Base-by-base conservation (phyloP, 2,888 invertebrate genomes). In the Hybos culiciformis region DNA sequence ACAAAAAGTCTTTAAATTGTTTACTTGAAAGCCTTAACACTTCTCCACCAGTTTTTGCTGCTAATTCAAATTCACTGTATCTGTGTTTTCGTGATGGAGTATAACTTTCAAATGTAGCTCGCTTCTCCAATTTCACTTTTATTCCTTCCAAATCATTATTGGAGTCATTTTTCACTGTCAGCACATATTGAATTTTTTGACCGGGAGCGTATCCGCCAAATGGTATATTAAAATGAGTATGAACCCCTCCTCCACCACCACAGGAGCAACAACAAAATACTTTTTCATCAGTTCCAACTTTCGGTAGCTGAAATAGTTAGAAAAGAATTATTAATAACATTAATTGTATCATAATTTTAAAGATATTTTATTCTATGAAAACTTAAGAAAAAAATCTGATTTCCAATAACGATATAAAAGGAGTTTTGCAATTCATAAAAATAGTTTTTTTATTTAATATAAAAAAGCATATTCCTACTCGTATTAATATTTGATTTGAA, bases 201-300 rank as follows among this genome's bases (percentile, higher is more conserved):
- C 84, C 84, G 0, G 82, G 77, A 37, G 80, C 79, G 62, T 78
- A 83, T 1, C 83, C 85, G 2, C 74, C 72, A 34, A 78, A 78
- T 0, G 83, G 80, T 2, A 82, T 66, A 45, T 51, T 53, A 1
- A 79, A 73, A 48, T 76, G 76, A 48, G 83, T 70, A 1, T 74
- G 72, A 47, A 86, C 63, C 0, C 83, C 80, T 0, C 77, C 74
- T 1, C 81, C 78, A 1, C 72, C 73, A 54, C 84, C 83, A 54
- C 83, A 85, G 48, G 80, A 75, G 48, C 61, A 52, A 15, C 60
- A 57, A 56, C 83, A 84, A 54, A 83, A 80, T 3, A 74, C 76
- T 62, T 83, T 84, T 49, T 77, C 77, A 54, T 79, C 71, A 55
- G 80, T 12, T 11, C 23, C 12, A 18, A 34, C 41, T 41, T 44